Evolutionary conservation across 1,140 invertebrate genomes (phyloP).

Genomic region (Sycophaga agraensis): DNA sequence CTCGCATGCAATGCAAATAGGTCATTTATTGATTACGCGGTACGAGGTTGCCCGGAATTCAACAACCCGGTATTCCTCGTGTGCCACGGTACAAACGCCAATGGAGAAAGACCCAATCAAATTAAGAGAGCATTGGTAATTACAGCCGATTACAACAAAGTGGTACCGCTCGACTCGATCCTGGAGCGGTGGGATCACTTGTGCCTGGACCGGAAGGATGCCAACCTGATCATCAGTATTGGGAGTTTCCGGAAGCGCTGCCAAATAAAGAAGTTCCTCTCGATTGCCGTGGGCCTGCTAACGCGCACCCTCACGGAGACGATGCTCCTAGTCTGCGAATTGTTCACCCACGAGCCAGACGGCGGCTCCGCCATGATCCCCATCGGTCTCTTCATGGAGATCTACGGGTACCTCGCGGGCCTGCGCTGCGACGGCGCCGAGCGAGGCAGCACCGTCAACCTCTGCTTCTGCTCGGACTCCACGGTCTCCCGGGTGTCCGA

Average conservation of each 20-base stretch:
- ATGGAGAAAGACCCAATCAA: no score
- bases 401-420: slow-evolving; percentile 62
- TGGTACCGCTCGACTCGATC: slow-evolving; percentile 42
- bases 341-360: slow-evolving; percentile 79
- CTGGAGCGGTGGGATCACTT: slow-evolving; percentile 46
- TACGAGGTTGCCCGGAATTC: no score
- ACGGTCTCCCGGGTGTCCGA: no score
- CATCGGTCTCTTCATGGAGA: slow-evolving; percentile 67
- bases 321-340: slow-evolving; percentile 79
- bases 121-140: no score
- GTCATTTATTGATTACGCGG: no score
- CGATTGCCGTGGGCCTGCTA: slow-evolving; percentile 49
- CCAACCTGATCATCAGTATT: slow-evolving; percentile 46
- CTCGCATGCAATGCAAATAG: no score
- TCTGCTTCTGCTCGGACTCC: slow-evolving; percentile 3
- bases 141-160: slow-evolving; percentile 48
- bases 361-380: slow-evolving; percentile 79
- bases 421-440: slow-evolving; percentile 46
- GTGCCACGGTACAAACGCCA: no score
- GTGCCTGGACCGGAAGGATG: slow-evolving; percentile 45
- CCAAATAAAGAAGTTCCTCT: slow-evolving; percentile 53
- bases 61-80: no score
- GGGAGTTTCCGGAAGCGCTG: slow-evolving; percentile 49
- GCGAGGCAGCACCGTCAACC: slow-evolving; percentile 6
- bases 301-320: slow-evolving; percentile 60